Percentiles rank a stretch among this genome's conserved stretches.
Evolutionary conservation across 2,797 vertebrate genomes (phyloP).

Genomic region (Chaetodon trifasciatus): DNA sequence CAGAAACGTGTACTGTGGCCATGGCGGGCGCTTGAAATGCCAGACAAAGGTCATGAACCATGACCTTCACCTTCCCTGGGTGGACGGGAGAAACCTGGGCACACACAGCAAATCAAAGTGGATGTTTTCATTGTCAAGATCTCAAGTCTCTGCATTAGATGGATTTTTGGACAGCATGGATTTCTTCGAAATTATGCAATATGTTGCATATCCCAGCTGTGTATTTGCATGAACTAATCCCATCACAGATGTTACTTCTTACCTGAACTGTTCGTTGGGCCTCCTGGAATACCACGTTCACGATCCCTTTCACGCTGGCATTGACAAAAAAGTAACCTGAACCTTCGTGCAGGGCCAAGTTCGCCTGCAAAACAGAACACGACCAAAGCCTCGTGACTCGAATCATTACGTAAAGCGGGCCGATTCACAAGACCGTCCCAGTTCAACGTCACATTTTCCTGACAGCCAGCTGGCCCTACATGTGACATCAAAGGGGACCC

Average conservation of each 20-base stretch:
- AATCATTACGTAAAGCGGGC: neutral
- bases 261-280: slow-evolving; percentile 87
- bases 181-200: neutral
- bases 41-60: slow-evolving; percentile 92
- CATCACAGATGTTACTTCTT: slow-evolving; percentile 58
- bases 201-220: neutral
- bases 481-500: slow-evolving; percentile 41
- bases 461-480: slow-evolving; percentile 16
- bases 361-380: slow-evolving; percentile 82
- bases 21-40: slow-evolving; percentile 82
- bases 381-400: neutral
- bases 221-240: neutral
- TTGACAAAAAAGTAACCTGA: slow-evolving; percentile 97
- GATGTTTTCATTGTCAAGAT: neutral
- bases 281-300: slow-evolving; percentile 88
- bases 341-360: slow-evolving; percentile 89
- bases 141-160: neutral
- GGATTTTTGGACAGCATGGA: neutral
- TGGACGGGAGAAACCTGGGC: slow-evolving; percentile 89
- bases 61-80: slow-evolving; percentile 87
- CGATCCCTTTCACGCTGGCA: slow-evolving; percentile 85
- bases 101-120: slow-evolving; percentile 22
- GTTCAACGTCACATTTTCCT: slow-evolving; percentile 4
- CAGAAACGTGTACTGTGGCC: slow-evolving; percentile 89
- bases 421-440: neutral